Evolutionary conservation across 2,113 vertebrate genomes (phyloP).

Genomic region (Ptilorrhoa leucosticta): DNA sequence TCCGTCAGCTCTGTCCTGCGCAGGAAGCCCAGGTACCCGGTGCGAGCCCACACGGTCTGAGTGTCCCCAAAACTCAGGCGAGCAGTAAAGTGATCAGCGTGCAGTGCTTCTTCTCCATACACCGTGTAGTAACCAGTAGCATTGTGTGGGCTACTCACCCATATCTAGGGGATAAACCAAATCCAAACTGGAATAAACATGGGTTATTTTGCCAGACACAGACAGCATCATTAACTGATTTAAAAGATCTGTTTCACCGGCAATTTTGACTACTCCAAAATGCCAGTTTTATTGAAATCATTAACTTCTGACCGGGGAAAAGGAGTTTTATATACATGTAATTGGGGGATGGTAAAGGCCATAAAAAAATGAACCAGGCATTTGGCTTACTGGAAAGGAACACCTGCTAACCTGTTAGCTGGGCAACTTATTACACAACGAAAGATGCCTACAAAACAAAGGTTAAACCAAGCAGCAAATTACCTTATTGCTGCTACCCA

Average conservation of each 20-base stretch:
- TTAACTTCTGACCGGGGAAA: background rate
- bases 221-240: background rate
- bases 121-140: constrained; percentile 94
- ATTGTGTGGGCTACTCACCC: constrained; percentile 96
- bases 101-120: constrained; percentile 91
- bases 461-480: background rate
- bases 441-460: background rate
- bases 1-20: constrained; percentile 93
- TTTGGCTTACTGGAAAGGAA: background rate
- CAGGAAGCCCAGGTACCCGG: constrained; percentile 94
- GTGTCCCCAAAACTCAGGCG: constrained; percentile 94
- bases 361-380: background rate
- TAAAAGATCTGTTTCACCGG: background rate
- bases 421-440: background rate
- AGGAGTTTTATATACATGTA: background rate
- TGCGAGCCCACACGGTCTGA: constrained; percentile 90
- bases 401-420: background rate
- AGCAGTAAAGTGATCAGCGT: constrained; percentile 93
- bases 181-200: background rate
- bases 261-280: background rate
- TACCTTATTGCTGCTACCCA: background rate
- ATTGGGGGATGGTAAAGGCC: background rate
- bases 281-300: background rate
- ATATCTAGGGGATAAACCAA: constrained; percentile 74
- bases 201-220: background rate